These are phyloP conservation scores for Philantomba maxwellii DNA, from an alignment of 2,113 vertebrate species.

Conservation along the genomic window DNA sequence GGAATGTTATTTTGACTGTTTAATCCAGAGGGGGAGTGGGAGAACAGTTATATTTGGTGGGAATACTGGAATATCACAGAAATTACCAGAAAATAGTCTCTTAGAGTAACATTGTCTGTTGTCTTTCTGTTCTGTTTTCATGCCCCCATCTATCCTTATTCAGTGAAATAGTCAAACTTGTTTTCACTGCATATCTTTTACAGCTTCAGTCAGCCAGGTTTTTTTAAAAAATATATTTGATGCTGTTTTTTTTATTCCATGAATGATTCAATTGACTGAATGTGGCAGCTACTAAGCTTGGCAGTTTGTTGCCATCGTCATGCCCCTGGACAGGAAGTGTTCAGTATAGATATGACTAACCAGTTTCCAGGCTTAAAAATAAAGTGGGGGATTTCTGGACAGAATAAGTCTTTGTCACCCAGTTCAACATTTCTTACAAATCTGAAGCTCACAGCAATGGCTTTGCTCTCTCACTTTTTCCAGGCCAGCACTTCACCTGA, in stretches of 20 bases:
- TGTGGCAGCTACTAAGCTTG: constrained; percentile 13
- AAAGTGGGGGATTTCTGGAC: constrained; percentile 54
- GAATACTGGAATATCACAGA: background rate
- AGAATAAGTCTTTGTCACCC: constrained; percentile 59
- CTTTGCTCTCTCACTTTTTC: constrained; percentile 35
- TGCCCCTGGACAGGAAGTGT: constrained; percentile 54
- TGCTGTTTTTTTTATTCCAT: constrained; percentile 7
- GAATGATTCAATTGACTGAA: constrained; percentile 59
- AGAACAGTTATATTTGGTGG: background rate
- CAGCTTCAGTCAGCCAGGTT: background rate
- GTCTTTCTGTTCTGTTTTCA: background rate
- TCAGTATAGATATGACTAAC: constrained; percentile 55
- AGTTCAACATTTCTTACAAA: background rate
- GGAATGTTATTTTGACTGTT: background rate
- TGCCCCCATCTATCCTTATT: background rate
- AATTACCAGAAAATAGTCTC: background rate
- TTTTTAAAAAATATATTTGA: background rate
- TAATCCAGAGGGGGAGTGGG: background rate
- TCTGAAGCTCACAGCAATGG: background rate
- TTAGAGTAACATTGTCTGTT: background rate
- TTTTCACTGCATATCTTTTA: constrained; percentile 23
- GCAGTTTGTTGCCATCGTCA: constrained; percentile 2
- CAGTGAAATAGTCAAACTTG: constrained; percentile 18
- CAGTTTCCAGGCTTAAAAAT: constrained; percentile 68
- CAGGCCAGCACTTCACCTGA: background rate